Base-by-base conservation (phyloP, 2,888 invertebrate species). In the Drosophila paranaensis region DNA sequence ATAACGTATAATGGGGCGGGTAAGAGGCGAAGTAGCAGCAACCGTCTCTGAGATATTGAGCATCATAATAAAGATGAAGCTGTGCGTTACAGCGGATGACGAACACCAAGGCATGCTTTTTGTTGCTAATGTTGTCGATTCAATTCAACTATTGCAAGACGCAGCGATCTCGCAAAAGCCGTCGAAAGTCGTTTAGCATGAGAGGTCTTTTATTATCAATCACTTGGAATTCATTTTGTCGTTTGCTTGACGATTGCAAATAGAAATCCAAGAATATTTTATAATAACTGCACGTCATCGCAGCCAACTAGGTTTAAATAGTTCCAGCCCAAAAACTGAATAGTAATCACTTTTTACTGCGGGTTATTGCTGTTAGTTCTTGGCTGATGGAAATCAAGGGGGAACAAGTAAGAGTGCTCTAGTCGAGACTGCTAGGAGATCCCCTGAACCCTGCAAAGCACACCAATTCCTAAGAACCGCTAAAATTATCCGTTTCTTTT, bases 1-100 rank as follows among this genome's bases (percentile, higher is more conserved):
- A 86, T 88, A 88, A 87, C 82, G 88, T 74, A 85, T 82, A 86
- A 87, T 82, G 87, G 77, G 87, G 77, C 83, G 79, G 77, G 63
- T 67, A 60, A 70, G 70, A 46, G 71, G 74, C 68, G 76, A 64
- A 65, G 66, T 43, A 62, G 56, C 73, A 66, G 63, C 66, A 64
- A 62, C 66, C 60, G 71, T 61, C 61, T 45, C 66, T 48, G 66
- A 82, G 79, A 85, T 85, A 83, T 83, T 82, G 82, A 85, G 85
- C 77, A 69, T 68, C 71, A 78, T 72, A 78, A 83, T 85, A 74
- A 85, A 81, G 81, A 82, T 85, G 85, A 82, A 71, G 68, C 78
- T 74, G 63, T 77, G 60, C 67, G 13, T 65, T 70, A 56, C 58
- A 30, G 27, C 69, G 73, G 73, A 6, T 13, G 39, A 13, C 5